Base-by-base conservation (phyloP, 1,140 invertebrate species). In the Antheraea pernyi region DNA sequence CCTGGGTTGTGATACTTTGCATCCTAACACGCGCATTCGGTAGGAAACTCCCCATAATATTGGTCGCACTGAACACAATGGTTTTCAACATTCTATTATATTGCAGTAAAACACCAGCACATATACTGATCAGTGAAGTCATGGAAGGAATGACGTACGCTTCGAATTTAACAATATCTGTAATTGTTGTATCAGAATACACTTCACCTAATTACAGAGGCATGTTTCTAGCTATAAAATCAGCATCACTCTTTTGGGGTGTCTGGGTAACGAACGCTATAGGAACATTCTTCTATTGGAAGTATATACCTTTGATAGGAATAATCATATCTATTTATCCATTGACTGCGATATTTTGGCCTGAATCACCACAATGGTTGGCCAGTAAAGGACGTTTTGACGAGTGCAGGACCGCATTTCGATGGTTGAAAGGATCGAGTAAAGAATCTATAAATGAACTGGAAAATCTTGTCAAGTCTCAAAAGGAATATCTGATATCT, bases 221-320 rank as follows among this genome's bases (percentile, higher is more conserved):
- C 13, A 19, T 72, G 9, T 70, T 76, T 37, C 46, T 68, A 4
- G 70, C 68, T 19, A 16, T 76, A 11, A 72, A 76, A 59, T 69
- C 68, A 19, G 74, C 70, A n/a, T 67, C 65, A 0, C 53, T 76
- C 0, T 72, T 72, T 18, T 76, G 74, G 74, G 74, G 74, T 19
- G 68, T 76, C n/a, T 72, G 68, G 19, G 30, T 69, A 30, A 30
- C 22, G 22, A 30, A 30, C 22, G 22, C 22, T 30, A 30, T 30
- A 30, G 22, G 22, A 4, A 30, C 22, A 30, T 30, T 30, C 22
- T 30, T 30, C 4, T 30, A 30, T 30, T 30, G 22, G 22, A 30
- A 30, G 22, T 30, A 30, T 30, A 30, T 30, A 30, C 22, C 22
- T 30, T 30, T 30, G 22, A 4, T 30, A n/a, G 74, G 74, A 39